Evolutionary conservation across 2,888 invertebrate species (phyloP).

Genomic region (Coremacera marginata): DNA sequence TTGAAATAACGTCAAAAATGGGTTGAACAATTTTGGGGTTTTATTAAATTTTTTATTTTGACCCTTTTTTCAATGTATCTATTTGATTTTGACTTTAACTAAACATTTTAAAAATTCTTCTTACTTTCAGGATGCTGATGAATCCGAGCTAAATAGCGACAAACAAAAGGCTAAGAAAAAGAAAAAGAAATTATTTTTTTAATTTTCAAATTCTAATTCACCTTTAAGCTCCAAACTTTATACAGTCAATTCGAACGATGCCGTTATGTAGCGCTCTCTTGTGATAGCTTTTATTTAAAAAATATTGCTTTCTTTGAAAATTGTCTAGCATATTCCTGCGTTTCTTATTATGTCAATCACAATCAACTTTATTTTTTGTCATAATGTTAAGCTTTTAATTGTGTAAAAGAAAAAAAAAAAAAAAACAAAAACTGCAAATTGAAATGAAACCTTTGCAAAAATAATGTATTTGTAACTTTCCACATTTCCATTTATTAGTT

Average conservation of each 20-base stretch:
- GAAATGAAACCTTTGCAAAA: background rate
- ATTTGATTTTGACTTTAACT: background rate
- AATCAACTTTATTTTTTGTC: background rate
- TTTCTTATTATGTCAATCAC: conserved; percentile 7
- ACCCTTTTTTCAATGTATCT: too few species aligned
- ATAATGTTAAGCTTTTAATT: conserved; percentile 6
- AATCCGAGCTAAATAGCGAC: conserved; percentile 57
- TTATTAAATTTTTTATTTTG: too few species aligned
- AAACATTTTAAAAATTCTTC: background rate
- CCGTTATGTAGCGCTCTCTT: conserved; percentile 28
- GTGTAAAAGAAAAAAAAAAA: conserved; percentile 4
- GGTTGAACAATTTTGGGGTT: too few species aligned
- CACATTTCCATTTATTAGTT: conserved; percentile 12
- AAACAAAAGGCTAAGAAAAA: conserved; percentile 63
- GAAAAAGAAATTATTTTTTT: conserved; percentile 64
- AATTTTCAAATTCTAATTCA: conserved; percentile 33
- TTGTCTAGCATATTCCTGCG: background rate
- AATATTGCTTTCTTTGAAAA: background rate
- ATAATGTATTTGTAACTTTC: background rate
- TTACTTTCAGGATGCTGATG: conserved; percentile 59
- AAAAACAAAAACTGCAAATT: background rate
- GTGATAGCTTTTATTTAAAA: conserved; percentile 41
- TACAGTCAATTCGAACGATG: conserved; percentile 9
- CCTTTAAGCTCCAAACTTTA: background rate
- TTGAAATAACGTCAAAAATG: too few species aligned